Evolutionary conservation across 2,888 invertebrate species (phyloP), one percentile per base, ranked within the genome.

Genomic region (Melipona bicolor): DNA sequence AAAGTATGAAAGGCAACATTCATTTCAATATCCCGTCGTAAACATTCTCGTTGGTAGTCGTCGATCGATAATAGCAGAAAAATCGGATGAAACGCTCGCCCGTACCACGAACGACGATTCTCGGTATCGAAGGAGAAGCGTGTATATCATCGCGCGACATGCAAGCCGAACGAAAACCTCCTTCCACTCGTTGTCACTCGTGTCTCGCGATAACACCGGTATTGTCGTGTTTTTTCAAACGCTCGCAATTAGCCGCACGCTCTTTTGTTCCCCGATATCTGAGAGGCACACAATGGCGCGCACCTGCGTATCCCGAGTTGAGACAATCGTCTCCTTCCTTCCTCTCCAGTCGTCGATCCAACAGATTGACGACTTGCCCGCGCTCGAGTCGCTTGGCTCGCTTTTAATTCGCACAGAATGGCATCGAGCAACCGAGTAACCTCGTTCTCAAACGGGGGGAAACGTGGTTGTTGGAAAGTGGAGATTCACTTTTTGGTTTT

Each of bases 61-160:
- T 19, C 64, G 75, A 75, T 64, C 81, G 69, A 74, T 80, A 74
- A 74, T 74, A 61, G 64, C 64, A 32, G 68, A 43, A 80, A 79
- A 74, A 69, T 82, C 74, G 64, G 43, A 50, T 13, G 36, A 32
- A 43, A 79, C 24, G 49, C 49, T 36, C 9, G 9, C n/a, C 43
- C 49, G 56, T 54, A 32, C 61, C 27, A 24, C 21, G 54, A 9
- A 56, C 54, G 11, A 67, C 54, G 11, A 50, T 68, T 27, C 67
- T 68, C 4, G 75, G 49, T 17, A 19, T 32, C 36, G 56, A 50
- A 67, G 36, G 36, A 61, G 67, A 68, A 24, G 50, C 9, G 43
- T 43, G 43, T 74, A 13, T 27, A 73, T 73, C 62, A 73, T 50
- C 62, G 0, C 62, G 21, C 17, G 50, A n/a, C 32, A 6, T 24